Percentiles rank a stretch among this genome's conserved stretches.
phyloP scores from a whole-genome alignment of 2,888 invertebrate genomes.

The Smittia aterrima region DNA sequence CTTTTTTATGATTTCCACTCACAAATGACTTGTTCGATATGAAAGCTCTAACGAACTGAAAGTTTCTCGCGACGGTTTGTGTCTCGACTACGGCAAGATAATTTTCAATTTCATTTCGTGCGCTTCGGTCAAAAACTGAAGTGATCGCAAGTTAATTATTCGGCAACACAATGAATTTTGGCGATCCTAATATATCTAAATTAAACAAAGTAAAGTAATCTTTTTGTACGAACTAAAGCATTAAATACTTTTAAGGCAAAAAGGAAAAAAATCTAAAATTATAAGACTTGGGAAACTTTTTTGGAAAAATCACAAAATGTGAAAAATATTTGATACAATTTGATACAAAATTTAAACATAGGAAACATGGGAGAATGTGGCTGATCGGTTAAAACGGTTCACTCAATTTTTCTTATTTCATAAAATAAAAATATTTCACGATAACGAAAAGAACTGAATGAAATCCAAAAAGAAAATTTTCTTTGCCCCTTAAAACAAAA shows the following conservation, averaged over 20 bases:
- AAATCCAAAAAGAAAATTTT: constrained; percentile 1
- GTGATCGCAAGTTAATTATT: neutral
- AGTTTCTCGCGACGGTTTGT: constrained; percentile 5
- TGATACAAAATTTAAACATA: constrained; percentile 23
- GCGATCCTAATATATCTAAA: neutral
- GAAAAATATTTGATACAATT: constrained; percentile 37
- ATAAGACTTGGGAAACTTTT: constrained; percentile 30
- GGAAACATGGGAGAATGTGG: neutral
- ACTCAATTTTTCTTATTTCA: neutral
- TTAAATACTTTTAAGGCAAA: constrained; percentile 28
- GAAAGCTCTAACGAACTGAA: neutral
- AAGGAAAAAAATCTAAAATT: constrained; percentile 28
- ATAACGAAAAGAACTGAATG: constrained; percentile 15
- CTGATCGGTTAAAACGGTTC: neutral
- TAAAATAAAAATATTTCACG: neutral
- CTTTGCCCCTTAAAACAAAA: neutral
- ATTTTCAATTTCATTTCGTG: neutral
- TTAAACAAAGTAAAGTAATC: neutral
- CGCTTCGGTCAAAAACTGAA: neutral
- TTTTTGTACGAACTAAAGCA: constrained; percentile 36
- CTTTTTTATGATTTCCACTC: constrained; percentile 8
- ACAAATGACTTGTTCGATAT: neutral
- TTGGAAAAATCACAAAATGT: neutral
- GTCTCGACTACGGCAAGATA: constrained; percentile 21
- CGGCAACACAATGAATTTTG: neutral